Percentiles rank a stretch among this genome's conserved stretches.
Conservation (phyloP, 2,797 vertebrate species). For the Chlorospingus flavigularis region DNA sequence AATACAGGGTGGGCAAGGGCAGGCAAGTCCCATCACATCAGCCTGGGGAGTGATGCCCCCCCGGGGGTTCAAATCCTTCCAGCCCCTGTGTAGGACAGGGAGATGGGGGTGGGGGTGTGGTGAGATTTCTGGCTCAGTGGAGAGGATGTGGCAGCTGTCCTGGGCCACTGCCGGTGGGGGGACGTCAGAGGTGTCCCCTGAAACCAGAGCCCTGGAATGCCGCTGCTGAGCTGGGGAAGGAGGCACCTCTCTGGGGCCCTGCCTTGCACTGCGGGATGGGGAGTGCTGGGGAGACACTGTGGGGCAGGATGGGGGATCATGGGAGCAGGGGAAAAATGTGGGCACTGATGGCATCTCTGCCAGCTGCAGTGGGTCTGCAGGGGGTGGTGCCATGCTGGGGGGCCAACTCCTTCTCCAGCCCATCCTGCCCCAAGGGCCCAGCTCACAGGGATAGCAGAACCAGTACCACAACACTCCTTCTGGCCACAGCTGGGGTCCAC, state of each 20-base stretch:
- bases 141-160: constrained; percentile 38
- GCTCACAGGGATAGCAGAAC: not conserved
- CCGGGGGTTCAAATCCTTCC: not conserved
- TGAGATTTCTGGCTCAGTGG: not conserved
- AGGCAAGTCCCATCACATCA: not conserved
- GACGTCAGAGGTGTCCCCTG: not conserved
- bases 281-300: fast-evolving
- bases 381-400: not conserved
- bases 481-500: not conserved
- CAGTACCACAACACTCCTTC: not conserved
- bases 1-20: not conserved
- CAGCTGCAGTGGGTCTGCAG: not conserved
- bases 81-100: fast-evolving
- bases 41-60: not conserved
- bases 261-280: fast-evolving
- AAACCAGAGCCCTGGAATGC: not conserved
- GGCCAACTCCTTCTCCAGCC: not conserved
- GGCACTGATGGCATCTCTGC: not conserved
- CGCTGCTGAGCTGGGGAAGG: not conserved
- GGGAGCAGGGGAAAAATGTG: fast-evolving
- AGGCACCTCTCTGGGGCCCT: not conserved
- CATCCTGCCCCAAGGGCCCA: not conserved
- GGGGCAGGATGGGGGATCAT: not conserved
- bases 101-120: not conserved
- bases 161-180: not conserved